Evolutionary conservation across 64 coral and sea anemone species (phyloP), one percentile per base, ranked within the genome.

Genomic region (Montipora efflorescens): DNA sequence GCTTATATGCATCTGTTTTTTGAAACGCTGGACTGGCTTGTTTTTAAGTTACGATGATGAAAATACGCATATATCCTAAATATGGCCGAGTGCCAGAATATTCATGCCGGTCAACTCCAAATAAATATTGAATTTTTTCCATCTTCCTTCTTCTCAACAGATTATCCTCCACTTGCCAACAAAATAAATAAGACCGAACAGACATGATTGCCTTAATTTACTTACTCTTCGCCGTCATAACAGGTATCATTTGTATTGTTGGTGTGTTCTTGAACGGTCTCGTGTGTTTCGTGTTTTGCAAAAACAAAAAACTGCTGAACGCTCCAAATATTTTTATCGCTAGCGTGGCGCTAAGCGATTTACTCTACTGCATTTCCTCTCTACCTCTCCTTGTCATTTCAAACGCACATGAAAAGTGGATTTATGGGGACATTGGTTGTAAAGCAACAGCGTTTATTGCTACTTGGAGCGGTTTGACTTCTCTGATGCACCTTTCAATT

Each of bases 251-350:
- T 16, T 85, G 80, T 48, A 58, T 92, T 0, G 20, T 47, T 13
- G 58, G 90, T 10, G 79, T 76, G 28, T 1, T 47, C n/a, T 59
- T 92, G 44, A 92, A 92, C 28, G 79, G 90, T 46, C 57, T 66
- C 3, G 47, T 92, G 18, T 85, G 46, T 67, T 75, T 48, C 15
- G 83, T 76, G 43, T 92, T 92, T 84, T 92, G 61, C 68, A 92
- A 44, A 48, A 84, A 84, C 28, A 82, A 59, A 21, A 44, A 62
- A 18, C 51, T 92, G 3, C 81, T 92, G 59, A 84, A 72, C 13
- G 79, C 90, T 9, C 80, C 80, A n/a, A 85, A 92, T 76, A 76
- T 92, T 58, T 92, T 92, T 19, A 92, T 84, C 9, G 80, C 46
- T 5, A 92, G 25, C 23, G 83, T 92, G 62, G 58, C 90, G 0